Conservation (phyloP, 2,113 vertebrate genomes). For the Petroica traversi region DNA sequence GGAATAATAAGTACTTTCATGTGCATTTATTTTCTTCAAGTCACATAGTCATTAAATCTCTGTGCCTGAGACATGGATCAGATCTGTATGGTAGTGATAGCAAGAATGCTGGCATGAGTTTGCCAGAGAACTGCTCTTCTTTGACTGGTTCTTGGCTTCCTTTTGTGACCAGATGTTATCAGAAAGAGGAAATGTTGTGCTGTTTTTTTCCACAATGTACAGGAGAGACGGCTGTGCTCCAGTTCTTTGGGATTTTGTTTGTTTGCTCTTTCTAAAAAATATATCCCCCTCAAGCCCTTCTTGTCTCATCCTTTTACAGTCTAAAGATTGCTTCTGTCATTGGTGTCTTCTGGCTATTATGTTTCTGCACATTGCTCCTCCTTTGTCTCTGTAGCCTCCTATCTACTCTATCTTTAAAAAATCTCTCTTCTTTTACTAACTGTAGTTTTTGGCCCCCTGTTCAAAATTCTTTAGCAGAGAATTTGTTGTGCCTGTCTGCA, state of each 20-base stretch:
- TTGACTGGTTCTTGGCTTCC: constrained; percentile 3
- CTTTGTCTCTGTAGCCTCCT: neutral
- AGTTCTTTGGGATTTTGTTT: neutral
- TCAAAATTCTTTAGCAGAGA: neutral
- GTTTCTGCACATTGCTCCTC: neutral
- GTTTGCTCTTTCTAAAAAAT: neutral
- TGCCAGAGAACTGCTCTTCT: neutral
- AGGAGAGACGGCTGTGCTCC: neutral
- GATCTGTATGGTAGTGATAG: neutral
- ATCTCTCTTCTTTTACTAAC: neutral
- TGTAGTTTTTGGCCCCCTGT: neutral
- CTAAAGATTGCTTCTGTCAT: neutral
- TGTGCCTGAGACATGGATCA: neutral
- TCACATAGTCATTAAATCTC: neutral
- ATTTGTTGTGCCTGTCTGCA: neutral
- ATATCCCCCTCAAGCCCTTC: neutral
- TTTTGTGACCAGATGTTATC: constrained; percentile 16
- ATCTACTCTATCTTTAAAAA: neutral
- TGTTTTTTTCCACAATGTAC: neutral
- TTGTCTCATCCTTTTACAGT: neutral
- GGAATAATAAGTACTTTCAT: neutral
- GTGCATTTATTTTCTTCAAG: neutral
- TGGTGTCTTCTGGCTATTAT: neutral
- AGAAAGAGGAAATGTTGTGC: neutral
- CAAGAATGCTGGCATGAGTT: neutral